These are phyloP conservation scores for Sminthurides bifidus DNA, from an alignment of 1,140 invertebrate species.

Conservation along the genomic window DNA sequence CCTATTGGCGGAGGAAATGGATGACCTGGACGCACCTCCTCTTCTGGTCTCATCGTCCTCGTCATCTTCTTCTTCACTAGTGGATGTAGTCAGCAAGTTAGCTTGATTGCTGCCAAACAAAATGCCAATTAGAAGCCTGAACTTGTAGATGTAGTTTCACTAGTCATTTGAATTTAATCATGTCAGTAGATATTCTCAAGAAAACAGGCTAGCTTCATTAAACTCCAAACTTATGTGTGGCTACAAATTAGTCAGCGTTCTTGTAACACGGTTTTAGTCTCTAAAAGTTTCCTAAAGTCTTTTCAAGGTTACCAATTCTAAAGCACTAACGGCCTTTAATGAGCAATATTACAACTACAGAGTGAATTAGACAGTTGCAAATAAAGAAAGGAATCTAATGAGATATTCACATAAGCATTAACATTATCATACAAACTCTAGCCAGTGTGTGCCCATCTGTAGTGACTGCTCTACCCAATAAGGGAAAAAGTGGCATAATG, in stretches of 20 bases:
- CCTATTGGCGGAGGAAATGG: too few relatives aligned
- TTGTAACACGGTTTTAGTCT: neutral
- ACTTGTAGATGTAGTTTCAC: neutral
- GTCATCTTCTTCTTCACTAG: conserved; percentile 30
- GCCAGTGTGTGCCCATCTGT: too few relatives aligned
- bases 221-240: neutral
- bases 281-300: neutral
- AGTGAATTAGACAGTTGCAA: too few relatives aligned
- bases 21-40: too few relatives aligned
- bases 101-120: conserved; percentile 23
- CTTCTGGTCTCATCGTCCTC: conserved; percentile 1
- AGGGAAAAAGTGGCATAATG: too few relatives aligned
- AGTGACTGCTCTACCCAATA: too few relatives aligned
- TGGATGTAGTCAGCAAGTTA: conserved; percentile 27
- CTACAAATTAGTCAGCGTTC: neutral
- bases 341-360: too few relatives aligned
- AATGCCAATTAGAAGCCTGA: neutral
- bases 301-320: too few relatives aligned
- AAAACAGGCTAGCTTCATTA: neutral
- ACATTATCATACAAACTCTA: too few relatives aligned
- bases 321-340: too few relatives aligned
- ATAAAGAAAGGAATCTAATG: too few relatives aligned
- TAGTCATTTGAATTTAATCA: neutral
- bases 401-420: too few relatives aligned
- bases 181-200: neutral